Conservation (phyloP, 2,797 vertebrate genomes). For the Yasuhikotakia modesta region DNA sequence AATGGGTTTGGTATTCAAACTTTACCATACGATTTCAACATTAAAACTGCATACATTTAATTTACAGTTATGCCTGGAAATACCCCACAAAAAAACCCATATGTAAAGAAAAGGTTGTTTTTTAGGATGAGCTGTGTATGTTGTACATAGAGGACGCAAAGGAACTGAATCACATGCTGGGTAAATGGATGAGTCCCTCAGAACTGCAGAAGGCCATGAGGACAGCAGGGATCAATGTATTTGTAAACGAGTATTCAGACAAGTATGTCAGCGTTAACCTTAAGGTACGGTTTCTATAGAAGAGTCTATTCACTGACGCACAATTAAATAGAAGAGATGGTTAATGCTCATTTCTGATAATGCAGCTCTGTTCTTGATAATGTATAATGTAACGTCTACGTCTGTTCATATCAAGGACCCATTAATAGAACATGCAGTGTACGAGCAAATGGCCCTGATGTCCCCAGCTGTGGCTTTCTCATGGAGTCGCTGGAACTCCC, state of each 20-base stretch:
- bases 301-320: background rate
- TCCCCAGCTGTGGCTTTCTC: conserved; percentile 83
- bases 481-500: conserved; percentile 89
- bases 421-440: conserved; percentile 76
- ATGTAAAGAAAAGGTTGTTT: background rate
- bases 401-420: conserved; percentile 69
- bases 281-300: conserved; percentile 75
- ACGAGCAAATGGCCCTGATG: conserved; percentile 88
- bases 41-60: no score
- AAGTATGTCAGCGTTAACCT: conserved; percentile 72
- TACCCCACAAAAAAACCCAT: no score
- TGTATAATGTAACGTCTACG: background rate
- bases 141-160: conserved; percentile 66
- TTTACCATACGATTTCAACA: no score
- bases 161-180: conserved; percentile 72
- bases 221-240: conserved; percentile 84
- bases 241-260: conserved; percentile 79
- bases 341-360: background rate
- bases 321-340: background rate
- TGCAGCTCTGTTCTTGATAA: background rate
- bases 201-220: conserved; percentile 77
- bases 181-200: conserved; percentile 79
- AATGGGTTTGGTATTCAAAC: no score
- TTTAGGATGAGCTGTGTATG: conserved; percentile 82
- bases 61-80: no score